Evolutionary conservation across 2,113 vertebrate species (phyloP).

Genomic region (Crotalus horridus): DNA sequence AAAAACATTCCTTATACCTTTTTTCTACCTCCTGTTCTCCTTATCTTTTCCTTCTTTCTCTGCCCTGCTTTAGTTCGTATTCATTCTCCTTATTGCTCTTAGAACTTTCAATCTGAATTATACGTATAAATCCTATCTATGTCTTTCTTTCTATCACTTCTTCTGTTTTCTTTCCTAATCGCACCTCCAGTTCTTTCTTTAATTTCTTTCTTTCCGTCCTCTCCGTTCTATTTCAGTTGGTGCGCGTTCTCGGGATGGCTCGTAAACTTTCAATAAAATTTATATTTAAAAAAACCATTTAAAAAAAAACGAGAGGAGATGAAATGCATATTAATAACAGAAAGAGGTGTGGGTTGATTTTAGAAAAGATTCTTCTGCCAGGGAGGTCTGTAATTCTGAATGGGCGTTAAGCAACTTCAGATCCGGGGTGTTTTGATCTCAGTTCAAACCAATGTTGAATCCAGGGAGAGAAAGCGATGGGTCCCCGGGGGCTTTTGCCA

Average conservation of each 20-base stretch:
- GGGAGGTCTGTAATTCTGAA: background rate
- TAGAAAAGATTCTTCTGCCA: background rate
- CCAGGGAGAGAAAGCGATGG: background rate
- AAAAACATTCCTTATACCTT: background rate
- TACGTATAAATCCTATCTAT: background rate
- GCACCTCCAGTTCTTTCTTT: background rate
- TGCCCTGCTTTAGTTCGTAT: background rate
- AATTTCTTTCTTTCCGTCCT: too few relatives aligned
- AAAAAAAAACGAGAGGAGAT: background rate
- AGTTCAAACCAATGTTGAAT: background rate
- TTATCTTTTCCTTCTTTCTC: background rate
- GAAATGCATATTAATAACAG: background rate
- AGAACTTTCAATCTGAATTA: background rate
- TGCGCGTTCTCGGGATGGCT: accelerated
- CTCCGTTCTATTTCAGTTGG: background rate
- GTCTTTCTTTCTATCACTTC: background rate
- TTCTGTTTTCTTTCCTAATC: background rate
- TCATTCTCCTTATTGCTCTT: background rate
- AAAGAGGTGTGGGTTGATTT: background rate
- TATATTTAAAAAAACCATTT: background rate
- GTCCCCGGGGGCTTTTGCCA: background rate
- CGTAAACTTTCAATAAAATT: background rate
- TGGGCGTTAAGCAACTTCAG: background rate
- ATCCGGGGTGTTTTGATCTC: background rate
- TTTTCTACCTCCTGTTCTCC: background rate